phyloP scores from a whole-genome alignment of 2,797 vertebrate species.

The Pygocentrus nattereri region DNA sequence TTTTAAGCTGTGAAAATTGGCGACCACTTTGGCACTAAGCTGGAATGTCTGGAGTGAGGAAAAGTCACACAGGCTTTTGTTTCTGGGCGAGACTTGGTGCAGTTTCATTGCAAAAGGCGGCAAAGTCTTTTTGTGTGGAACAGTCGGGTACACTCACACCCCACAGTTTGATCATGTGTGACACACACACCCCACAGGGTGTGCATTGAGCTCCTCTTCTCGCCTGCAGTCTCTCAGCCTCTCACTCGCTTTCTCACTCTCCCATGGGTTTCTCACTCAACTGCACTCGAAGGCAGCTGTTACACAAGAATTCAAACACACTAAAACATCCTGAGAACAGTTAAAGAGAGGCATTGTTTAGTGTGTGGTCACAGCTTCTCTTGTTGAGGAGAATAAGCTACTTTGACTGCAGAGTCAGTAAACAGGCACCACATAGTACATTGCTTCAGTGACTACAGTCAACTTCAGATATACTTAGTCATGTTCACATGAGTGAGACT shows the following conservation, averaged over 20 bases:
- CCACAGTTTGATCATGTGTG: constrained; percentile 27
- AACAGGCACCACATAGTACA: background rate
- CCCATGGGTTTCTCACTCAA: constrained; percentile 22
- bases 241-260: constrained; percentile 17
- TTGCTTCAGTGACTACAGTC: background rate
- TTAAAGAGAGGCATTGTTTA: constrained; percentile 1
- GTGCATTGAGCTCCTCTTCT: constrained; percentile 33
- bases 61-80: constrained; percentile 39
- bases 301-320: constrained; percentile 1
- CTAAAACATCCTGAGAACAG: constrained; percentile 14
- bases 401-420: background rate
- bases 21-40: constrained; percentile 39
- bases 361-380: background rate
- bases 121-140: constrained; percentile 26
- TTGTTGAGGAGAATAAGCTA: background rate
- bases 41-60: constrained; percentile 45
- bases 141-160: constrained; percentile 38
- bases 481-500: background rate
- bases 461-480: background rate
- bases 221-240: constrained; percentile 35
- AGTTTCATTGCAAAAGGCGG: constrained; percentile 6
- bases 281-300: constrained; percentile 5
- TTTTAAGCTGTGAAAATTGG: constrained; percentile 38
- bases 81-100: constrained; percentile 36
- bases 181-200: constrained; percentile 16